phyloP scores from a whole-genome alignment of 2,797 vertebrate genomes.

The Moxostoma hubbsi region DNA sequence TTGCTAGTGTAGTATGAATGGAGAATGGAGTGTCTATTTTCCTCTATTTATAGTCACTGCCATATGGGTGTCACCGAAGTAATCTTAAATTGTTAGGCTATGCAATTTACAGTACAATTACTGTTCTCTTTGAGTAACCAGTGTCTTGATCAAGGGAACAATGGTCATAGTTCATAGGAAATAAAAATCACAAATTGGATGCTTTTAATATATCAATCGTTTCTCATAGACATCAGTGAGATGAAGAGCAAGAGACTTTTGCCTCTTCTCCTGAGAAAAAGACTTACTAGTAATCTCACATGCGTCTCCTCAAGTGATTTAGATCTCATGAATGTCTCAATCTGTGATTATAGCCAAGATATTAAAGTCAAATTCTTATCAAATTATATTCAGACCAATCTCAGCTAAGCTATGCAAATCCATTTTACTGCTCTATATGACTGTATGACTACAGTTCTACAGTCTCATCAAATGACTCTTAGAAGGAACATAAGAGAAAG shows the following conservation, averaged over 20 bases:
- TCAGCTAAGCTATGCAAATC: too few species aligned
- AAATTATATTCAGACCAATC: too few species aligned
- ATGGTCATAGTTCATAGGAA: background rate
- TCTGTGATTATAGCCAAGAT: too few species aligned
- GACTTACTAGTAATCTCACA: background rate
- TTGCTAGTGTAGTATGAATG: background rate
- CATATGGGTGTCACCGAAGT: background rate
- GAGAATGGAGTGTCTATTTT: background rate
- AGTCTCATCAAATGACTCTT: background rate
- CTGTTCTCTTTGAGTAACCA: background rate
- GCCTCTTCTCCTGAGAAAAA: background rate
- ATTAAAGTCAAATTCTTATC: too few species aligned
- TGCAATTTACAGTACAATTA: background rate
- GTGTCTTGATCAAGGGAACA: conserved; percentile 23
- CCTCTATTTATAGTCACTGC: background rate
- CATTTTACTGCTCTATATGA: background rate
- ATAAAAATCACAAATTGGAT: conserved; percentile 1
- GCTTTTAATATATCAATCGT: background rate
- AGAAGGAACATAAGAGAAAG: background rate
- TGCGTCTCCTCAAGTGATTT: too few species aligned
- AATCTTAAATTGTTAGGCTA: conserved; percentile 9
- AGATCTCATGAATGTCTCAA: too few species aligned
- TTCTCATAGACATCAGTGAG: conserved; percentile 3
- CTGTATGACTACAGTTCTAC: background rate
- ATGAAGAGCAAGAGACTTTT: background rate